These are phyloP conservation scores for Drosophila nigromelanica DNA, from an alignment of 1,140 invertebrate genomes.

Conservation along the genomic window DNA sequence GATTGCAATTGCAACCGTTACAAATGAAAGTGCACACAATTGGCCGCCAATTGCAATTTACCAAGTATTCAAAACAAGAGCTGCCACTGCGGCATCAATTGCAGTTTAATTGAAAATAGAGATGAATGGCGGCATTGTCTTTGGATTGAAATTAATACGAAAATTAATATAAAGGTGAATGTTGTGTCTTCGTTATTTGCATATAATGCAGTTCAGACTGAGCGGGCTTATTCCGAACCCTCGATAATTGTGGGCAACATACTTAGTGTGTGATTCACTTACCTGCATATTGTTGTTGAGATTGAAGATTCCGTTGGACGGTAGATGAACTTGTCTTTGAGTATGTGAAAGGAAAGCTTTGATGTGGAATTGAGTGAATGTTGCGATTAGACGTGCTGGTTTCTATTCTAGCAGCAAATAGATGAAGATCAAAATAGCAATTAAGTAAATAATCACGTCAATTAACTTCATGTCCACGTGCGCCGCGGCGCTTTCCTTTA, in stretches of 20 bases:
- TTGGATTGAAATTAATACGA: conserved; percentile 32
- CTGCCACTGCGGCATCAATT: conserved; percentile 25
- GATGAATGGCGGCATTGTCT: conserved; percentile 58
- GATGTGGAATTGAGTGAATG: conserved; percentile 30
- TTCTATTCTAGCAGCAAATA: conserved; percentile 75
- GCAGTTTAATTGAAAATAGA: conserved; percentile 60
- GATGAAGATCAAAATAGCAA: conserved; percentile 79
- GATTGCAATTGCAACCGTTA: conserved; percentile 37
- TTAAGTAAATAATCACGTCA: conserved; percentile 82
- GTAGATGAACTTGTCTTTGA: conserved; percentile 5
- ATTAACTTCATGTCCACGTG: conserved; percentile 83
- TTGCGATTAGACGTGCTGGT: conserved; percentile 1
- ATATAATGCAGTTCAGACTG: conserved; percentile 31
- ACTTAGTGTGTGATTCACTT: conserved; percentile 46
- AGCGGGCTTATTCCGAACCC: conserved; percentile 44
- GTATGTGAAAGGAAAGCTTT: conserved; percentile 57
- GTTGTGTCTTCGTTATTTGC: conserved; percentile 41
- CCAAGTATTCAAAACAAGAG: conserved; percentile 63
- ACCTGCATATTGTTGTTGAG: conserved; percentile 54
- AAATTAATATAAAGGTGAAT: background rate
- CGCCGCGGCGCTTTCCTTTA: conserved; percentile 67
- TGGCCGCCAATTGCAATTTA: conserved; percentile 65
- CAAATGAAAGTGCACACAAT: conserved; percentile 66
- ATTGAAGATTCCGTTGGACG: conserved; percentile 6
- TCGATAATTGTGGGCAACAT: conserved; percentile 59